phyloP scores from a whole-genome alignment of 2,113 vertebrate species.

The Orcinus orca region DNA sequence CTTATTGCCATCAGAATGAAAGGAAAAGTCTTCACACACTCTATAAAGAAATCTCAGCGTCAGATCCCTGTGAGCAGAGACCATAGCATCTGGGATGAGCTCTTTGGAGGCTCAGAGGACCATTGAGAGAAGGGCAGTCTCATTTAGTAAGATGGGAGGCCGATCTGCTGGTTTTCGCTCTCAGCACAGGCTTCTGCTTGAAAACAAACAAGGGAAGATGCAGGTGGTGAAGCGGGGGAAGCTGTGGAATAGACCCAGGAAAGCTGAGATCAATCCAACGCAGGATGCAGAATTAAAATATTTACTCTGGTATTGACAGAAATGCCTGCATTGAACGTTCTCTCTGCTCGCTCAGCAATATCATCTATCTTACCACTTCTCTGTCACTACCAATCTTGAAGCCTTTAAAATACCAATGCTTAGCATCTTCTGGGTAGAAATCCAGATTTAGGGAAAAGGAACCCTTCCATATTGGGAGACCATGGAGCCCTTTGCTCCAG shows the following conservation, averaged over 20 bases:
- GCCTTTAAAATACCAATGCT: neutral
- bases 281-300: neutral
- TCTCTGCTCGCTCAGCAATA: neutral
- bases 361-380: neutral
- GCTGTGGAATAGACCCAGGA: neutral
- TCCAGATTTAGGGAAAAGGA: neutral
- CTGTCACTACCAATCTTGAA: neutral
- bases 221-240: neutral
- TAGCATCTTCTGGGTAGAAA: neutral
- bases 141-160: neutral
- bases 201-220: constrained; percentile 47
- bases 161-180: neutral
- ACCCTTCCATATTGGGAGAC: neutral
- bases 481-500: neutral
- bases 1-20: constrained; percentile 36
- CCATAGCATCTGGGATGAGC: neutral
- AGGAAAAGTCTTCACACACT: neutral
- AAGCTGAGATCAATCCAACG: neutral
- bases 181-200: constrained; percentile 12
- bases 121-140: neutral
- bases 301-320: neutral
- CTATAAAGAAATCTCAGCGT: neutral
- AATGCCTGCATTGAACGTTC: neutral
- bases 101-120: neutral
- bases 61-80: neutral